Evolutionary conservation across 2,888 invertebrate genomes (phyloP), one percentile per base, ranked within the genome.

Genomic region (Onchidella celtica): DNA sequence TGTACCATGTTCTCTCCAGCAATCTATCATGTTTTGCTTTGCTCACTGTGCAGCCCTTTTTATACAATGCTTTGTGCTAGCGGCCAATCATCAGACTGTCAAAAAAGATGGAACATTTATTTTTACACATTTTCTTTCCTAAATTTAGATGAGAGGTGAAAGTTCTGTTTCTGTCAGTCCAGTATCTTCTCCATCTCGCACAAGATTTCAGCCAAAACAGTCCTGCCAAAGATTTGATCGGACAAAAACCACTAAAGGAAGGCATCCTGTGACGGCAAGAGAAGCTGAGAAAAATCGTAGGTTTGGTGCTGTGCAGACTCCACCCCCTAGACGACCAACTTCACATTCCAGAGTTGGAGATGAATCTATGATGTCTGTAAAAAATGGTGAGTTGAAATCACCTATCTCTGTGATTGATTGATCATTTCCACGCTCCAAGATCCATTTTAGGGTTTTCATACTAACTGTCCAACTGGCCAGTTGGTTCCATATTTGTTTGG

Each of bases 301-400:
- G 40, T 47, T 81, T 34, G 81, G 81, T 32, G 75, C 73, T n/a
- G 81, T 81, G 1, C 75, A 75, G 63, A 81, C 81, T 3, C 81
- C 75, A 32, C 75, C 75, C 24, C 81, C 75, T n/a, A 38, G 69
- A 29, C 59, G 40, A 40, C 81, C 80, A 36, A 47, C 38, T 32
- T 34, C 78, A 32, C 34, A 59, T 40, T 61, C 61, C 55, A 69
- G 27, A 24, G 24, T 21, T 73, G 73, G 21, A 36, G 61, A 78
- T 78, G 78, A 78, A 36, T 70, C 61, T 38, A 14, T 78, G 29
- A 24, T 38, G 36, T 78, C 70, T 21, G 34, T 47, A 14, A 77
- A 24, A 76, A 76, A 65, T 55, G 27, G 76, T 76, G 55, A 65
- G 76, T 76, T 34, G n/a, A n/a, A n/a, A n/a, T n/a, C n/a, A n/a